Evolutionary conservation across 2,113 vertebrate genomes (phyloP).

Genomic region (Etheostoma cragini): DNA sequence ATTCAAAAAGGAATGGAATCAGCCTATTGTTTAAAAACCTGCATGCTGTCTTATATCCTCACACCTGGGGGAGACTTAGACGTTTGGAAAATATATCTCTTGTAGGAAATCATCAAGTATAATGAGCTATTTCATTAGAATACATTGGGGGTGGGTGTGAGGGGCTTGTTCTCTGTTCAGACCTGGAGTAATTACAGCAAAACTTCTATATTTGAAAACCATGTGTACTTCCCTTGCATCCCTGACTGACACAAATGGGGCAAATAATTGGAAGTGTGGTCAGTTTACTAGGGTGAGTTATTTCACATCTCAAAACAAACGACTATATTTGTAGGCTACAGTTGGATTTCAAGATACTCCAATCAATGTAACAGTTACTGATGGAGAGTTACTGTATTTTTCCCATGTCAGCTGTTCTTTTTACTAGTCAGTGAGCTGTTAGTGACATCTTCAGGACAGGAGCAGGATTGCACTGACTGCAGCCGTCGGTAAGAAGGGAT

Average conservation of each 20-base stretch:
- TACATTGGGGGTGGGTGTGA: background rate
- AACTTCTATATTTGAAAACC: constrained; percentile 47
- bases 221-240: constrained; percentile 47
- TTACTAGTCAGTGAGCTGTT: background rate
- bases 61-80: background rate
- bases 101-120: constrained; percentile 31
- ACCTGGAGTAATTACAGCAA: constrained; percentile 41
- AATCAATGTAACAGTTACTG: constrained; percentile 44
- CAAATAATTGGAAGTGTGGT: constrained; percentile 63
- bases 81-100: constrained; percentile 38
- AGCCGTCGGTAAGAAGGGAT: constrained; percentile 9
- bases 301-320: constrained; percentile 58
- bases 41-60: no score
- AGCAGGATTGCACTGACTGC: background rate
- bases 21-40: background rate
- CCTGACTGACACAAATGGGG: constrained; percentile 77
- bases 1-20: background rate
- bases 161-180: constrained; percentile 21
- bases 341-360: constrained; percentile 57
- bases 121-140: constrained; percentile 3
- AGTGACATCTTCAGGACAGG: constrained; percentile 58
- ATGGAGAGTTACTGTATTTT: background rate
- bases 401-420: background rate
- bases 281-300: constrained; percentile 33
- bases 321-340: constrained; percentile 42